Conservation (phyloP, 2,888 invertebrate genomes). For the Nasonia oneida region DNA sequence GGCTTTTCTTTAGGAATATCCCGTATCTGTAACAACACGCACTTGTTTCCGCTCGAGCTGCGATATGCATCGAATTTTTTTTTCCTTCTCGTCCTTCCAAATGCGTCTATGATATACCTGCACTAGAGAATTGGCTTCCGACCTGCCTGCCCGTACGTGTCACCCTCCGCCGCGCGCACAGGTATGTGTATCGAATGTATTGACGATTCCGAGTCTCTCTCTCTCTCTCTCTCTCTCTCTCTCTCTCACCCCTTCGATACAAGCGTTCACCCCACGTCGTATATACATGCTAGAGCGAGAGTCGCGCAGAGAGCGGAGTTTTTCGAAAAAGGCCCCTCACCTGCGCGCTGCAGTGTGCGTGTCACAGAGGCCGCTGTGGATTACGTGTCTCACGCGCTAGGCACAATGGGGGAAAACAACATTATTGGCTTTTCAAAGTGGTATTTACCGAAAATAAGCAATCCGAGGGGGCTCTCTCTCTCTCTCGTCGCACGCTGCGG, state of each 20-base stretch:
- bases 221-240: not conserved
- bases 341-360: constrained; percentile 21
- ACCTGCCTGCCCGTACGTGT: constrained; percentile 64
- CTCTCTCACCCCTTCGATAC: constrained; percentile 35
- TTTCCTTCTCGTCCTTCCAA: not conserved
- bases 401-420: constrained; percentile 77
- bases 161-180: not conserved
- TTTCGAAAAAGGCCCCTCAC: constrained; percentile 34
- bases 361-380: constrained; percentile 1
- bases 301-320: no score
- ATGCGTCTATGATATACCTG: constrained; percentile 43
- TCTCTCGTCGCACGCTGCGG: constrained; percentile 65
- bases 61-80: not conserved
- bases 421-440: constrained; percentile 79
- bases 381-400: constrained; percentile 30
- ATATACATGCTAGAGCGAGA: not conserved
- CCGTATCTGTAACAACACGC: not conserved
- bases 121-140: constrained; percentile 73
- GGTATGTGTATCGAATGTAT: constrained; percentile 64
- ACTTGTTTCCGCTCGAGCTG: constrained; percentile 21
- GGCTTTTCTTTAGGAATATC: not conserved
- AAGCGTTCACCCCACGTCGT: not conserved
- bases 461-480: constrained; percentile 77
- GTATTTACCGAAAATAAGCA: constrained; percentile 80
- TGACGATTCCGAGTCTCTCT: constrained; percentile 60